Percentiles rank a stretch among this genome's conserved stretches.
Conservation (phyloP, 2,888 invertebrate species). For the Synergus itoensis region DNA sequence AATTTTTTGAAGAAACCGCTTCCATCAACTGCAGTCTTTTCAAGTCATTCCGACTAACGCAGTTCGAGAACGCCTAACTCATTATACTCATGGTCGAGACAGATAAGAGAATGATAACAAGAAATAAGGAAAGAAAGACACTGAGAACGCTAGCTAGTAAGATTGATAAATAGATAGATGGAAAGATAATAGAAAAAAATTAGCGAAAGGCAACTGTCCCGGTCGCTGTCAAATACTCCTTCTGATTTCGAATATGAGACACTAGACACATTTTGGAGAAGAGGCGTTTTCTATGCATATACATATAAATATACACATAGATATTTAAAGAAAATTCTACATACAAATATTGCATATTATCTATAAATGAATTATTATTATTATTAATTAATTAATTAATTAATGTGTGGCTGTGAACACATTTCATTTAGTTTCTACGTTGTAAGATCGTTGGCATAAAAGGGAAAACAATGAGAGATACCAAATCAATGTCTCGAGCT, state of each 20-base stretch:
- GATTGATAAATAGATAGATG: not conserved
- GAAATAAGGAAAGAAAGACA: not conserved
- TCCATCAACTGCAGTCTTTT: not conserved
- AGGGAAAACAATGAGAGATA: constrained; percentile 35
- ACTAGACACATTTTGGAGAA: constrained; percentile 32
- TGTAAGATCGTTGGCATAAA: constrained; percentile 49
- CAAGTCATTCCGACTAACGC: constrained; percentile 18
- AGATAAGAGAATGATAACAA: constrained; percentile 38
- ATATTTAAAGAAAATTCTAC: constrained; percentile 39
- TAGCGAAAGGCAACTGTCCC: constrained; percentile 10
- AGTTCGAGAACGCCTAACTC: constrained; percentile 17
- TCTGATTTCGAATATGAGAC: constrained; percentile 33
- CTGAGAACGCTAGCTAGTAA: not conserved
- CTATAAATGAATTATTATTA: constrained; percentile 53
- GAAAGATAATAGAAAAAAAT: not conserved
- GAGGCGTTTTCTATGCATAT: constrained; percentile 41
- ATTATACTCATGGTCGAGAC: constrained; percentile 33
- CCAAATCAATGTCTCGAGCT: constrained; percentile 40
- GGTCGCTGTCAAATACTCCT: constrained; percentile 33
- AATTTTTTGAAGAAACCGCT: not conserved
- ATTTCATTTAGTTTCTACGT: constrained; percentile 70
- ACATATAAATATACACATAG: constrained; percentile 36
- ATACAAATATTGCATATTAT: constrained; percentile 48
- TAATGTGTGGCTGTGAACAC: constrained; percentile 78
- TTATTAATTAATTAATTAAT: constrained; percentile 64